phyloP scores from a whole-genome alignment of 1,140 invertebrate genomes.

The Diabrotica virgifera region DNA sequence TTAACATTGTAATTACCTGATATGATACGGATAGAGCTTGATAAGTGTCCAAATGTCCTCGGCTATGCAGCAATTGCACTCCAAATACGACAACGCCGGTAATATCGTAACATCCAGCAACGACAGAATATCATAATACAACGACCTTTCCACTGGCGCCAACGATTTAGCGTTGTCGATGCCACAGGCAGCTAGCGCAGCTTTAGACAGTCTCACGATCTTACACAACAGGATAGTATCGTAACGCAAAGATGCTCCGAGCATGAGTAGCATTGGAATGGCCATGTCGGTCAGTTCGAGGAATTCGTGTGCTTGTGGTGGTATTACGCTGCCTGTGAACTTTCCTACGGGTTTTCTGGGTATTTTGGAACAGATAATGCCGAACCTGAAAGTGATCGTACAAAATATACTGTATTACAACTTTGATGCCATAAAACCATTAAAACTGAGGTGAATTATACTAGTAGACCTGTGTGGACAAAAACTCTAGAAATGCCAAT shows the following conservation, averaged over 20 bases:
- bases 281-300: constrained; percentile 73
- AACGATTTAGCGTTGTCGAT: constrained; percentile 40
- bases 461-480: too few relatives aligned
- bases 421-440: too few relatives aligned
- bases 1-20: constrained; percentile 17
- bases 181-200: constrained; percentile 43
- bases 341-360: constrained; percentile 57
- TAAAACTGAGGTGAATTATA: too few relatives aligned
- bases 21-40: constrained; percentile 88
- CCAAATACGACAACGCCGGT: constrained; percentile 86
- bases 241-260: constrained; percentile 85
- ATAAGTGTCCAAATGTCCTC: constrained; percentile 94
- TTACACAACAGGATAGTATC: constrained; percentile 81
- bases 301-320: constrained; percentile 60
- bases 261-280: constrained; percentile 80
- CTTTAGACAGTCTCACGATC: constrained; percentile 64
- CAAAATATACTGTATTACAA: too few relatives aligned
- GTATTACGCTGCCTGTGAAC: constrained; percentile 59
- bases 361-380: constrained; percentile 68
- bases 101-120: constrained; percentile 84
- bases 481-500: too few relatives aligned
- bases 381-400: constrained; percentile 55
- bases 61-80: constrained; percentile 92
- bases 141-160: constrained; percentile 47
- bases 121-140: constrained; percentile 79